A percentile compares a stretch with the other conserved stretches of the same genome.
These are phyloP conservation scores for Albula glossodonta DNA, from an alignment of 2,113 vertebrate genomes.

Conservation along the genomic window DNA sequence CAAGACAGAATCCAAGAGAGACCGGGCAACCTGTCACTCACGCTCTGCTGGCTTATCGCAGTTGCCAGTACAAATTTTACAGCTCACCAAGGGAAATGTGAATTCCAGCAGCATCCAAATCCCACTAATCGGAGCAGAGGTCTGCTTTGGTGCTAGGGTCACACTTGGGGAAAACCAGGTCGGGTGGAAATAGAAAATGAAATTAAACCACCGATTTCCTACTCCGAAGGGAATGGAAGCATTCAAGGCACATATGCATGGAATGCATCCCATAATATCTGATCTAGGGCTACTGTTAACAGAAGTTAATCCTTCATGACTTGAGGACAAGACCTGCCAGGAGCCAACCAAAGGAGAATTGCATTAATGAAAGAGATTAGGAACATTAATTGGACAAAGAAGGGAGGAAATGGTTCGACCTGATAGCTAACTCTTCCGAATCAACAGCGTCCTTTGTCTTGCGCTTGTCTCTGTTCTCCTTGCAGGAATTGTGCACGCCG, in stretches of 20 bases:
- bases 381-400: neutral
- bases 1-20: neutral
- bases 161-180: neutral
- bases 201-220: neutral
- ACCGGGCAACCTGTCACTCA: neutral
- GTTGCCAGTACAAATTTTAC: neutral
- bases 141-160: neutral
- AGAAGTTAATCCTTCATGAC: neutral
- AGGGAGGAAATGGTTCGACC: slow-evolving; percentile 4
- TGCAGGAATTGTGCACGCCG: neutral
- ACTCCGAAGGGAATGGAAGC: neutral
- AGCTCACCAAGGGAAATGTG: neutral
- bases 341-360: neutral
- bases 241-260: neutral
- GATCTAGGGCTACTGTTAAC: neutral
- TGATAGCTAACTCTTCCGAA: slow-evolving; percentile 6
- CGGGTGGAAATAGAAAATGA: slow-evolving; percentile 1
- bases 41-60: neutral
- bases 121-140: slow-evolving; percentile 14
- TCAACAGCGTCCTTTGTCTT: slow-evolving; percentile 7
- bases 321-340: neutral
- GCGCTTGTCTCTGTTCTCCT: neutral
- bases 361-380: neutral
- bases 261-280: neutral
- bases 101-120: slow-evolving; percentile 5